Evolutionary conservation across 2,888 invertebrate genomes (phyloP).

Genomic region (Operophtera brumata): DNA sequence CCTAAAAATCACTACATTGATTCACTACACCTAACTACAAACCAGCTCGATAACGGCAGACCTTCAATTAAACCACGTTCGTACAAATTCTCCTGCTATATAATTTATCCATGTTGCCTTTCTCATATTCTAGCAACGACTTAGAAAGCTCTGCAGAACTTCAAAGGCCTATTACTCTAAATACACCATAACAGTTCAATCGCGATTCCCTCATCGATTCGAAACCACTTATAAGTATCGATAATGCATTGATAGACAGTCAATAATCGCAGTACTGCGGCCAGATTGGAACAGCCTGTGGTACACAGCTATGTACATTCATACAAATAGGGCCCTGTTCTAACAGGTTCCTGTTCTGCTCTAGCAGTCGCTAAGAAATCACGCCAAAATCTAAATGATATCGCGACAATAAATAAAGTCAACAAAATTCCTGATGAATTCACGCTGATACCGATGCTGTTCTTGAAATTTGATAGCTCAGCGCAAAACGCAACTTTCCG

Average conservation of each 20-base stretch:
- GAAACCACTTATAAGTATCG: slow-evolving; percentile 16
- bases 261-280: slow-evolving; percentile 1
- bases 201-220: slow-evolving; percentile 9
- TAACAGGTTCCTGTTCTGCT: no score
- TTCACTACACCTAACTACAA: no score
- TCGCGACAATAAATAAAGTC: no score
- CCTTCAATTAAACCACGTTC: no score
- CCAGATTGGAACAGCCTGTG: neutral
- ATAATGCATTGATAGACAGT: slow-evolving; percentile 16
- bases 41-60: no score
- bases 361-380: no score
- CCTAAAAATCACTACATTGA: no score
- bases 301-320: slow-evolving; percentile 1
- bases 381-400: no score
- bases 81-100: neutral
- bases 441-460: no score
- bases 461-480: no score
- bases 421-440: no score
- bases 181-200: slow-evolving; percentile 7
- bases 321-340: neutral
- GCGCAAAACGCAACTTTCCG: no score
- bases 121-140: neutral
- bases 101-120: neutral
- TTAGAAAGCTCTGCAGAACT: neutral
- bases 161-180: neutral